These are phyloP conservation scores for Sinosuthora webbiana DNA, from an alignment of 2,113 vertebrate species.

Conservation along the genomic window DNA sequence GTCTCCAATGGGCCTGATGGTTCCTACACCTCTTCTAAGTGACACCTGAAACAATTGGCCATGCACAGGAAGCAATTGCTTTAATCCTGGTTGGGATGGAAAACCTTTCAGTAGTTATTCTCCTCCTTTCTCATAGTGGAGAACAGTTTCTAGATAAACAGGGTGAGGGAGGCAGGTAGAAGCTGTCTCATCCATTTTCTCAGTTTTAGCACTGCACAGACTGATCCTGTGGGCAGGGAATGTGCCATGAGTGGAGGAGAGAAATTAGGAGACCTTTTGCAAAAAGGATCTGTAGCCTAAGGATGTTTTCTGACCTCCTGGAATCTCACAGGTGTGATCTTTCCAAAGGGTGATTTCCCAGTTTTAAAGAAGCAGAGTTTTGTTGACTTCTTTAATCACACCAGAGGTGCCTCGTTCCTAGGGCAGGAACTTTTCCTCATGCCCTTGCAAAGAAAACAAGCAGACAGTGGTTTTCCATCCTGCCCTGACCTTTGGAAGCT, in stretches of 20 bases:
- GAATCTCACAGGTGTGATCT: neutral
- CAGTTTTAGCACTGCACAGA: neutral
- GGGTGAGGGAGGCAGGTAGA: neutral
- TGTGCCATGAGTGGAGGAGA: neutral
- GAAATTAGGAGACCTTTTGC: neutral
- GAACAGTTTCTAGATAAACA: neutral
- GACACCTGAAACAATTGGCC: neutral
- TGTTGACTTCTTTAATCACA: neutral
- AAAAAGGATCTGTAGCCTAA: neutral
- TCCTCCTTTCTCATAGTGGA: neutral
- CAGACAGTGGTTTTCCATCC: neutral
- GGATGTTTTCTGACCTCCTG: neutral
- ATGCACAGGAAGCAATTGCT: neutral
- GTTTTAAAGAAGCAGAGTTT: neutral
- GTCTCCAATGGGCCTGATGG: neutral
- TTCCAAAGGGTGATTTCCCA: neutral
- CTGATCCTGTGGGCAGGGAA: neutral
- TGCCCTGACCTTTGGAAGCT: constrained; percentile 18
- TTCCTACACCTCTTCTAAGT: neutral
- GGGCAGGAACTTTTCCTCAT: neutral
- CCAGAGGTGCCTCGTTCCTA: neutral
- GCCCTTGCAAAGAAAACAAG: neutral
- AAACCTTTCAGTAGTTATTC: neutral
- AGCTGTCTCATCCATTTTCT: neutral
- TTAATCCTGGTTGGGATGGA: neutral